Evolutionary conservation across 2,888 invertebrate species (phyloP).

Genomic region (Apodemia mormo): DNA sequence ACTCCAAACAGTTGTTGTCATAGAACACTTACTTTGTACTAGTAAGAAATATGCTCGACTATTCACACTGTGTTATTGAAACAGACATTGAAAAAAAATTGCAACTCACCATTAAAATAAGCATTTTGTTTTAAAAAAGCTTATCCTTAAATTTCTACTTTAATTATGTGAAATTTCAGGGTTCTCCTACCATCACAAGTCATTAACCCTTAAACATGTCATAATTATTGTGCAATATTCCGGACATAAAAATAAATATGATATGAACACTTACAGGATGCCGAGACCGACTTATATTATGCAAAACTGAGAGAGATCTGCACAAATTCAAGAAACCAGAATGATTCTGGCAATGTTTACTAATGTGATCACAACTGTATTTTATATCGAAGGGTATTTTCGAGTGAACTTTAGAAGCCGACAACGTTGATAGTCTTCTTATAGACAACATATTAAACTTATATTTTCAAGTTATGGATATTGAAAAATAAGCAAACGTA

Average conservation of each 20-base stretch:
- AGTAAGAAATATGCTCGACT: too few species aligned
- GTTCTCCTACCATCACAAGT: too few species aligned
- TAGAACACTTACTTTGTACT: too few species aligned
- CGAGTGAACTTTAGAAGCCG: constrained; percentile 59
- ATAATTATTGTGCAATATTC: constrained; percentile 37
- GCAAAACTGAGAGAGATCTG: constrained; percentile 60
- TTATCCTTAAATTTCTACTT: too few species aligned
- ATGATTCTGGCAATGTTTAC: constrained; percentile 47
- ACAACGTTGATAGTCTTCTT: constrained; percentile 59
- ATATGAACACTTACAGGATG: constrained; percentile 55
- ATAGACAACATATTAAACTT: constrained; percentile 57
- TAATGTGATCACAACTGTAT: constrained; percentile 49
- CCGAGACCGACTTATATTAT: constrained; percentile 56
- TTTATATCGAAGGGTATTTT: constrained; percentile 50
- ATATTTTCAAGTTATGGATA: neutral
- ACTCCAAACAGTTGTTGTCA: too few species aligned
- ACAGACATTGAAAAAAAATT: too few species aligned
- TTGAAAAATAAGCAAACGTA: neutral
- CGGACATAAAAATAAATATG: neutral
- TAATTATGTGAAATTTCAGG: too few species aligned
- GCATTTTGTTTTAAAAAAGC: too few species aligned
- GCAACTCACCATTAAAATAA: too few species aligned
- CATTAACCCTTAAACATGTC: too few species aligned
- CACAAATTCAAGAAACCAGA: constrained; percentile 54
- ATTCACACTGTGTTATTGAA: too few species aligned